Percentiles rank a stretch among this genome's conserved stretches.
Conservation (phyloP, 2,888 invertebrate genomes). For the Heteromyza rotundicornis region DNA sequence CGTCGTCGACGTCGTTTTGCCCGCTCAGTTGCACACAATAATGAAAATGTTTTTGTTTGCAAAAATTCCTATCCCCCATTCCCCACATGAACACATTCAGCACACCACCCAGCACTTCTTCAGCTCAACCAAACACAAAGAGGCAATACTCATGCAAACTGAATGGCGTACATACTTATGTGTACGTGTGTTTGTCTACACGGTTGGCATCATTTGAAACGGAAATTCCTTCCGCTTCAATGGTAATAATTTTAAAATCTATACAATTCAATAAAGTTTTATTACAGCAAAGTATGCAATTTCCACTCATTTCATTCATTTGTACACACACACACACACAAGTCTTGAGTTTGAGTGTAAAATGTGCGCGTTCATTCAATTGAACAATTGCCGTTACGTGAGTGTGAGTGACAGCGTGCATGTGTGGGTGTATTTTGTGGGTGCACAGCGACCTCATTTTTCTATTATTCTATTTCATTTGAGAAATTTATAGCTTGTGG, state of each 20-base stretch:
- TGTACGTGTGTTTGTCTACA: constrained; percentile 10
- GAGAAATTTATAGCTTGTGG: background rate
- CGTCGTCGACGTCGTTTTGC: background rate
- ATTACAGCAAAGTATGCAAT: constrained; percentile 40
- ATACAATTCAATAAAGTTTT: constrained; percentile 62
- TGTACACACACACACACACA: background rate
- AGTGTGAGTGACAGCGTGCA: background rate
- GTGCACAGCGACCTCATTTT: background rate
- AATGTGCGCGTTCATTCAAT: background rate
- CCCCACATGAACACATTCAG: constrained; percentile 17
- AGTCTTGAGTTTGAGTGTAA: background rate
- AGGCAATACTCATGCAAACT: constrained; percentile 5
- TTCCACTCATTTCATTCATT: constrained; percentile 4
- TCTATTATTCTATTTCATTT: background rate
- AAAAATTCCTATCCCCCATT: constrained; percentile 43
- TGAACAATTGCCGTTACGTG: background rate
- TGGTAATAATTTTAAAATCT: constrained; percentile 60
- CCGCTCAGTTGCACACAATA: constrained; percentile 53
- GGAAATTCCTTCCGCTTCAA: constrained; percentile 54
- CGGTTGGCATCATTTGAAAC: constrained; percentile 18
- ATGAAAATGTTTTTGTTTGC: constrained; percentile 58
- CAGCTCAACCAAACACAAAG: background rate
- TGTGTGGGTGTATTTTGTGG: background rate
- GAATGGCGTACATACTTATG: constrained; percentile 22
- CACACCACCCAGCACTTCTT: background rate